phyloP scores from a whole-genome alignment of 2,113 vertebrate genomes.

The Trichechus manatus region DNA sequence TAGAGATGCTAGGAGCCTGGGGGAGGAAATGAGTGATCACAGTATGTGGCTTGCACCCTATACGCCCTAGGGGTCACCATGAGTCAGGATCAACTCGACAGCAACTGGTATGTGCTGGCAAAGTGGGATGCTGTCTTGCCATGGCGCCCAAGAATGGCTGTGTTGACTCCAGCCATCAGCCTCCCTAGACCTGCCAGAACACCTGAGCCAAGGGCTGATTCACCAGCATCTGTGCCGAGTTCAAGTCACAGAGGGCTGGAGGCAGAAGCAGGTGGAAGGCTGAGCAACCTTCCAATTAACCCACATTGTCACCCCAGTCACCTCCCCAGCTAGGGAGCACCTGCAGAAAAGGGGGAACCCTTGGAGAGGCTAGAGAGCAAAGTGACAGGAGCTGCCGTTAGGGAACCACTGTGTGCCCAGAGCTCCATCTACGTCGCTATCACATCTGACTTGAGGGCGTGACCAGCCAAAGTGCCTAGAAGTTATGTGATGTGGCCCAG shows the following conservation, averaged over 20 bases:
- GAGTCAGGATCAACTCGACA: neutral
- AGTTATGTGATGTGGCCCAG: neutral
- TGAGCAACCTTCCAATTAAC: neutral
- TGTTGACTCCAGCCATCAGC: fast-evolving
- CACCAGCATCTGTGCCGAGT: neutral
- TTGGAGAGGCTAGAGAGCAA: neutral
- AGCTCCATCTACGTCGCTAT: fast-evolving
- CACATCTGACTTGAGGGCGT: neutral
- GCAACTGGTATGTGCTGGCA: neutral
- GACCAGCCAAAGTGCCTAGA: neutral
- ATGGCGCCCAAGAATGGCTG: neutral
- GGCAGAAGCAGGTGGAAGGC: neutral
- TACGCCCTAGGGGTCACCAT: neutral
- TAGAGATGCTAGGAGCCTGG: neutral
- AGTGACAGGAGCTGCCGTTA: fast-evolving
- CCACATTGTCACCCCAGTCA: neutral
- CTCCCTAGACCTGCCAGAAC: neutral
- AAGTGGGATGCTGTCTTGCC: neutral
- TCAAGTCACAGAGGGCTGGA: neutral
- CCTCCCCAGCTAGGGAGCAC: neutral
- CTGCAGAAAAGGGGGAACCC: neutral
- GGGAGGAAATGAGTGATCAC: neutral
- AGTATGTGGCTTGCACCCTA: neutral
- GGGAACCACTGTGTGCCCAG: neutral
- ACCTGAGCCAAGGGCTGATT: neutral